Conservation (phyloP, 1,140 invertebrate species). For the Stegodyphus dumicola region DNA sequence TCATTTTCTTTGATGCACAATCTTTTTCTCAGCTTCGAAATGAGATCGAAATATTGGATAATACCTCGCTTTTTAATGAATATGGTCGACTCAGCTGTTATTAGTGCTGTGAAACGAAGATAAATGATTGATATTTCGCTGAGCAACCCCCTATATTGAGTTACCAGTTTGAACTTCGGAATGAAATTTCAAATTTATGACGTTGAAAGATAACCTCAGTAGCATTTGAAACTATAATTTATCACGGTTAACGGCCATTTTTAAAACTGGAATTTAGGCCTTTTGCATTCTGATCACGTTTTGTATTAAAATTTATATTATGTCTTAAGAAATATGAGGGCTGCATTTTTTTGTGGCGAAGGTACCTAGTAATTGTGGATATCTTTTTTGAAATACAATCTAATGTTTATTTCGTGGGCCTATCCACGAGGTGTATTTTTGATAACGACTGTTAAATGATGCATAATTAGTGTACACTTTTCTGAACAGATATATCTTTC, state of each 20-base stretch:
- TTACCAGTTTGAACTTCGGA: not conserved
- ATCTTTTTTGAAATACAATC: not conserved
- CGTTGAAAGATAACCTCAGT: not conserved
- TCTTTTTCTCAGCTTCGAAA: too few relatives aligned
- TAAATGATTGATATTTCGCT: too few relatives aligned
- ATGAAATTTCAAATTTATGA: not conserved
- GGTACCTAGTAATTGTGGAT: not conserved
- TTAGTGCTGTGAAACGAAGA: too few relatives aligned
- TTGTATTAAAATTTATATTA: not conserved
- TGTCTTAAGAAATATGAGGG: constrained; percentile 9
- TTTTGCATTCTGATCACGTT: constrained; percentile 37
- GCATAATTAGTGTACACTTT: too few relatives aligned
- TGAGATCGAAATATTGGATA: too few relatives aligned
- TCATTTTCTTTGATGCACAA: too few relatives aligned
- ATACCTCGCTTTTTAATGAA: too few relatives aligned
- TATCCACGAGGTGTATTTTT: too few relatives aligned
- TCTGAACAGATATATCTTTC: too few relatives aligned
- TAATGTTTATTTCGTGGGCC: not conserved
- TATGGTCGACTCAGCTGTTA: too few relatives aligned
- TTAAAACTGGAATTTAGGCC: not conserved
- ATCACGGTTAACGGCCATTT: not conserved
- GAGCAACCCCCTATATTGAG: too few relatives aligned
- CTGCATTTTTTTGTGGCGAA: not conserved
- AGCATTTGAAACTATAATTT: not conserved
- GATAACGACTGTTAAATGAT: too few relatives aligned